These are phyloP conservation scores for Tragelaphus scriptus DNA, from an alignment of 2,113 vertebrate species.

Conservation along the genomic window DNA sequence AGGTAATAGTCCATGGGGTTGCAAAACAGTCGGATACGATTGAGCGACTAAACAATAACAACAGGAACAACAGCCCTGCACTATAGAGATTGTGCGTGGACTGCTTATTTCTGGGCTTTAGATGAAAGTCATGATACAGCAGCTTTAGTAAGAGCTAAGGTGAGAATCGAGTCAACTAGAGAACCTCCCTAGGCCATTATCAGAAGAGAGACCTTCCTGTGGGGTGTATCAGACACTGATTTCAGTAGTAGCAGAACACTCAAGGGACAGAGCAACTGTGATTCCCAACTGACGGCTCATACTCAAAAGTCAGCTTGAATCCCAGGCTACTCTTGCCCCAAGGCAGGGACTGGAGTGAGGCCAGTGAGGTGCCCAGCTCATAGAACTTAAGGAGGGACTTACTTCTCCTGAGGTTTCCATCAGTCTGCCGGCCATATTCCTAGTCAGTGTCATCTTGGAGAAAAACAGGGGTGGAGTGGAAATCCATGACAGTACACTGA, in stretches of 20 bases:
- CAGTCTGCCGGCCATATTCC: neutral
- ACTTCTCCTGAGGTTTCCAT: neutral
- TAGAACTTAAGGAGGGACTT: neutral
- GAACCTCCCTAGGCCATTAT: neutral
- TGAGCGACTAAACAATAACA: neutral
- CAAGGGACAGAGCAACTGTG: neutral
- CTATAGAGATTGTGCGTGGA: rapidly evolving
- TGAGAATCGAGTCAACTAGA: neutral
- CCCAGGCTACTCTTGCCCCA: neutral
- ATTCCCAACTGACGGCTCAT: neutral
- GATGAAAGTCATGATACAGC: neutral
- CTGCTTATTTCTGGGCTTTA: neutral
- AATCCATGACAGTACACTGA: neutral
- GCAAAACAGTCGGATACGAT: neutral
- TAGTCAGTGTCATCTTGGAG: neutral
- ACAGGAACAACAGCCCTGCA: neutral
- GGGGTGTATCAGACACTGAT: neutral
- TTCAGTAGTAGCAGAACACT: neutral
- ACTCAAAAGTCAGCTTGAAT: neutral
- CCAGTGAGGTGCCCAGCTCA: neutral
- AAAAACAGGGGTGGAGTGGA: neutral
- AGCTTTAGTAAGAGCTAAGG: neutral
- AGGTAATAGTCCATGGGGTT: neutral
- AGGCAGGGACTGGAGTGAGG: neutral
- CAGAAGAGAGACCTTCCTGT: neutral